phyloP scores from a whole-genome alignment of 2,888 invertebrate genomes.

The Acrobeloides nanus region DNA sequence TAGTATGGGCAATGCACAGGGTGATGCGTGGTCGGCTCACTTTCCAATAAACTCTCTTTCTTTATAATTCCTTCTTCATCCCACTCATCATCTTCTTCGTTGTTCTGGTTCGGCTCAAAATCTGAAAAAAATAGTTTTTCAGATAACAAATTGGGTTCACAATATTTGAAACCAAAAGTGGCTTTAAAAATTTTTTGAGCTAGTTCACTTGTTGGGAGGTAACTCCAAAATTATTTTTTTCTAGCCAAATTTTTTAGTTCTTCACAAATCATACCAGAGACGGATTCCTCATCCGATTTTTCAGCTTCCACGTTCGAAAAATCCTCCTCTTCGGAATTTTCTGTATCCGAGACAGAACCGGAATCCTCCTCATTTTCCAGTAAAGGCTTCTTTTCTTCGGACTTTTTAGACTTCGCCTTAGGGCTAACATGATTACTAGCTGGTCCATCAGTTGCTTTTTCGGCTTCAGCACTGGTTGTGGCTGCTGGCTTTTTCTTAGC shows the following conservation, averaged over 20 bases:
- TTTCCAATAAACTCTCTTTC: conserved; percentile 26
- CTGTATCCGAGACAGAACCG: no score
- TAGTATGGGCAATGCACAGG: conserved; percentile 88
- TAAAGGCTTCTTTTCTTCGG: conserved; percentile 5
- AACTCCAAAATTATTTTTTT: no score
- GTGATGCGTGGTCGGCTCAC: conserved; percentile 34
- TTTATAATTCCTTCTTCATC: conserved; percentile 30
- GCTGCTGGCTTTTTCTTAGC: conserved; percentile 5
- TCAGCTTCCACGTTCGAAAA: conserved; percentile 4
- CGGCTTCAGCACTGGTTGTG: neutral
- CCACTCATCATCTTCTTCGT: conserved; percentile 29
- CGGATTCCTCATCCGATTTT: conserved; percentile 9
- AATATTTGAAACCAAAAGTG: no score
- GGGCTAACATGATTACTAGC: conserved; percentile 1
- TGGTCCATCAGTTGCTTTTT: conserved; percentile 3
- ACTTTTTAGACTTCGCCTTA: conserved; percentile 1
- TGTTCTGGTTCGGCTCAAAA: no score
- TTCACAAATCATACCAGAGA: no score
- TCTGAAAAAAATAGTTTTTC: no score
- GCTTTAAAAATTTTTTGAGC: no score
- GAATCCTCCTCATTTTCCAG: conserved; percentile 2
- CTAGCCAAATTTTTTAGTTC: no score
- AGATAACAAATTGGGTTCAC: no score
- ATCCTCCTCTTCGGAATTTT: conserved; percentile 10
- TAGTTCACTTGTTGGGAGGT: no score